These are phyloP conservation scores for Chaenodraco wilsoni DNA, from an alignment of 2,797 vertebrate species.

Conservation along the genomic window DNA sequence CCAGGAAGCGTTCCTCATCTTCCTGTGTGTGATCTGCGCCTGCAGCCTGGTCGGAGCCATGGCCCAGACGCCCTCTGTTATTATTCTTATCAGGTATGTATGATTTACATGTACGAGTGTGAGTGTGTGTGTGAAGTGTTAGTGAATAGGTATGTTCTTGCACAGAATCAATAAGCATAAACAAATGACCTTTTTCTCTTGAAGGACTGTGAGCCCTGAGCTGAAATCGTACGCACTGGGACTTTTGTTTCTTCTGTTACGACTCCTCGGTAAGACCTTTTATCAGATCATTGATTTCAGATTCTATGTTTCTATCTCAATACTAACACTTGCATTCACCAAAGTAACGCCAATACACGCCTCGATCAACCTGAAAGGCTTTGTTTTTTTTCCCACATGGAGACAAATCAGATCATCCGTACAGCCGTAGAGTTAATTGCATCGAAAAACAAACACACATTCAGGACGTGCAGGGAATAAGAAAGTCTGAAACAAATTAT, in stretches of 20 bases:
- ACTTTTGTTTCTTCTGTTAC: constrained; percentile 94
- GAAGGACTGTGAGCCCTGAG: constrained; percentile 95
- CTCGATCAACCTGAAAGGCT: not conserved
- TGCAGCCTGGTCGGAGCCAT: constrained; percentile 98
- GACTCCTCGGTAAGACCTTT: constrained; percentile 89
- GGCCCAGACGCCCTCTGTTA: constrained; percentile 98
- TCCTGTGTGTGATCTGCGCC: constrained; percentile 96
- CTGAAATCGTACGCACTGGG: constrained; percentile 97
- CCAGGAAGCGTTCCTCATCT: constrained; percentile 94
- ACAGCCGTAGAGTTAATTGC: not conserved
- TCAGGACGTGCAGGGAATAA: constrained; percentile 4
- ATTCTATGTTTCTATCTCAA: not conserved
- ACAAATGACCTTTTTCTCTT: constrained; percentile 24
- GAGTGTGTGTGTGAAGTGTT: not conserved
- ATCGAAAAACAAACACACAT: not conserved
- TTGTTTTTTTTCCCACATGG: constrained; percentile 2
- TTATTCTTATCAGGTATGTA: constrained; percentile 95
- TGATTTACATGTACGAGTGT: not conserved
- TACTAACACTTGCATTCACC: not conserved
- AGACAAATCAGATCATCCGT: not conserved
- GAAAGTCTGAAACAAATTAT: not conserved
- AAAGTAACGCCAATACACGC: not conserved
- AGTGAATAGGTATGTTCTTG: not conserved
- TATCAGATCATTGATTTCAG: constrained; percentile 9
- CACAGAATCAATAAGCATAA: not conserved